Conservation (phyloP, 1,140 invertebrate species). For the Drosophila subpulchrella region DNA sequence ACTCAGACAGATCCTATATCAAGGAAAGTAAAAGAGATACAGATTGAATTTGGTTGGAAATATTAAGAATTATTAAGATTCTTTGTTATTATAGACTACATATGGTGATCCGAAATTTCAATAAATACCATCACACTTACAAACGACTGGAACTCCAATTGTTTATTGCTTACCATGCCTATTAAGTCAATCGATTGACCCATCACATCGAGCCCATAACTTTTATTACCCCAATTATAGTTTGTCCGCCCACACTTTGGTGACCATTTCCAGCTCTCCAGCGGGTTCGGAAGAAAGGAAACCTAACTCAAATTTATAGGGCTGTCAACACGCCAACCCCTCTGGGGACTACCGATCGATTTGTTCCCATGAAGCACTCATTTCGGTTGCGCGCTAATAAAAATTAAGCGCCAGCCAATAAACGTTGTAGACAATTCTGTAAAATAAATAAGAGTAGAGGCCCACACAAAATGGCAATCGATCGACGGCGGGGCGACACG, state of each 20-base stretch:
- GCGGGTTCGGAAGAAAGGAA: conserved; percentile 16
- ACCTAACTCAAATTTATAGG: conserved; percentile 33
- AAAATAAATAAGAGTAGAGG: conserved; percentile 52
- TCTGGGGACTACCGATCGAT: conserved; percentile 15
- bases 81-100: no score
- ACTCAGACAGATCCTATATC: conserved; percentile 11
- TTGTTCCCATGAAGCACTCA: conserved; percentile 54
- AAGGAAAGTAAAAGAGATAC: background rate
- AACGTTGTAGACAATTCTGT: conserved; percentile 46
- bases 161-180: background rate
- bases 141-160: background rate
- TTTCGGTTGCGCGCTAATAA: conserved; percentile 61
- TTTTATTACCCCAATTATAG: conserved; percentile 32
- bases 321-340: conserved; percentile 33
- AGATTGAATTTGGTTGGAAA: no score
- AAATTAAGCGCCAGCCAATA: conserved; percentile 58
- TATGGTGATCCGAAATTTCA: no score
- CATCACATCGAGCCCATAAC: conserved; percentile 5
- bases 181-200: conserved; percentile 14
- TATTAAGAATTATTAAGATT: no score
- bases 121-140: no score
- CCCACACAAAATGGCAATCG: conserved; percentile 58
- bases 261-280: conserved; percentile 12
- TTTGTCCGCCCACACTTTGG: conserved; percentile 13
- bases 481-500: conserved; percentile 56